Conservation (phyloP, 2,113 vertebrate species). For the Beaufortia kweichowensis region DNA sequence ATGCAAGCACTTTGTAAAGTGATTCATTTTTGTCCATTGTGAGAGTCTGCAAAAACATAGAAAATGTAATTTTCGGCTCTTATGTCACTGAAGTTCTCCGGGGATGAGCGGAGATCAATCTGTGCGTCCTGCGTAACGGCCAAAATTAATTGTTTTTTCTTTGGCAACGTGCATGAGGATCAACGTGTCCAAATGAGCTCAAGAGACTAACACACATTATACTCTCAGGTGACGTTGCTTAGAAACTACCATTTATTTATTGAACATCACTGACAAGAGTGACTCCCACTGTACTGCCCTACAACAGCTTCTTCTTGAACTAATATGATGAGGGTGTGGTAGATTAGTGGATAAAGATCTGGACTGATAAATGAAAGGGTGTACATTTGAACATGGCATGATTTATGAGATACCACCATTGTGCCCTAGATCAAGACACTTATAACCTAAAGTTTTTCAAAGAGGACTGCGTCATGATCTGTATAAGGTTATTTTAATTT, state of each 20-base stretch:
- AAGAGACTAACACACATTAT: conserved; percentile 20
- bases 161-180: conserved; percentile 30
- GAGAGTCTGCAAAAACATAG: neutral
- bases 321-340: neutral
- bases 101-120: neutral
- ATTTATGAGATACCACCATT: too few relatives aligned
- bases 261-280: conserved; percentile 6
- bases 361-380: too few relatives aligned
- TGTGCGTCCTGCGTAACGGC: neutral
- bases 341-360: neutral
- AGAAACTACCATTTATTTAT: conserved; percentile 16
- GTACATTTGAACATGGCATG: neutral
- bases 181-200: conserved; percentile 30
- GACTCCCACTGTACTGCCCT: neutral
- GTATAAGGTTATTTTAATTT: too few relatives aligned
- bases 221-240: conserved; percentile 23
- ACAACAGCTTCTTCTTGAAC: neutral
- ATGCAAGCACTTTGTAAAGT: too few relatives aligned
- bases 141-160: conserved; percentile 15
- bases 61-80: neutral
- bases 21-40: too few relatives aligned
- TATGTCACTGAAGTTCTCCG: neutral
- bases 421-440: too few relatives aligned
- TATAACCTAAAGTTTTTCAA: too few relatives aligned
- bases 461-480: too few relatives aligned